Evolutionary conservation across 2,888 invertebrate genomes (phyloP), one percentile per base, ranked within the genome.

Genomic region (Stenichneumon culpator): DNA sequence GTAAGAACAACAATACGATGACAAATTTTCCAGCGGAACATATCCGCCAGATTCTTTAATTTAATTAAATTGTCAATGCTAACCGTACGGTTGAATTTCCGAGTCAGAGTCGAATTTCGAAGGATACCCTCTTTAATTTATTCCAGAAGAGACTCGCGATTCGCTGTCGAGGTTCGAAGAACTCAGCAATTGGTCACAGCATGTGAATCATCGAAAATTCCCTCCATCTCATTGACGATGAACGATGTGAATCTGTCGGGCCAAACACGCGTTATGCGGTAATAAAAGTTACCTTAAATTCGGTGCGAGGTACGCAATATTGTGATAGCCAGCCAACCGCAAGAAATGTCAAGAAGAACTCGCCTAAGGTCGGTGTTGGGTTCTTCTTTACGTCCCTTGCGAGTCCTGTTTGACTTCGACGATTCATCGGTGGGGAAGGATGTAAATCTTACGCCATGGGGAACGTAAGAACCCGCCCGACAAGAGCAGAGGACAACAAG

Each of bases 261-360:
- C 16, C 16, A 2, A 22, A 19, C 16, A 6, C 25, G 3, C 32
- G 68, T 39, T 65, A 22, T 39, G 25, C 14, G 54, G 68, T 50
- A 11, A 9, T 22, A 25, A 36, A 36, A 36, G 47, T 68, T 75
- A 57, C n/a, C 63, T 81, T 74, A 60, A 68, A 81, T 74, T 69
- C 50, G 11, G n/a, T 22, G 19, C 39, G 25, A 68, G 16, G 25
- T 50, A 39, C 57, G n/a, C 9, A 52, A 0, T 44, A 73, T 57
- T 44, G 52, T 77, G 54, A 39, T 39, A 65, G 50, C 39, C 60
- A 52, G 63, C 54, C 70, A 77, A 52, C 75, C 77, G 63, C 39
- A 19, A 65, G 47, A 82, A 19, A 67, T 28, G 14, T 2, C 72
- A 47, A 50, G 3, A 9, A 50, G 9, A 65, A 72, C 47, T 39